Conservation (phyloP, 2,888 invertebrate species). For the Alviniconcha strummeri region DNA sequence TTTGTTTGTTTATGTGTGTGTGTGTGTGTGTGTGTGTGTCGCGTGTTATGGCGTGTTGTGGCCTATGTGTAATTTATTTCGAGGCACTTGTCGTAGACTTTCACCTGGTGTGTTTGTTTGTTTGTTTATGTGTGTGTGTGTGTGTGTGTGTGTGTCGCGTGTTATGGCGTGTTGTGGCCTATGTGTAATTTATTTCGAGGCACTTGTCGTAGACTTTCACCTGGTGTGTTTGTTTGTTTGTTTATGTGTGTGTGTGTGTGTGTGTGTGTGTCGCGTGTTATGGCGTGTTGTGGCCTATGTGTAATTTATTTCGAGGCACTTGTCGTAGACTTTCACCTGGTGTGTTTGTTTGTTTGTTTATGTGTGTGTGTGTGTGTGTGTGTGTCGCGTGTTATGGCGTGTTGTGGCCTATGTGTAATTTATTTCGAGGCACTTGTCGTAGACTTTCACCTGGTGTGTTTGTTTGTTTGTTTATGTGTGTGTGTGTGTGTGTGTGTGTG, state of each 20-base stretch:
- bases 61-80: background rate
- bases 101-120: background rate
- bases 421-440: background rate
- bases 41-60: background rate
- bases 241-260: background rate
- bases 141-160: too few species aligned
- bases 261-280: too few species aligned
- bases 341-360: background rate
- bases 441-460: background rate
- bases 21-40: too few species aligned
- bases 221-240: background rate
- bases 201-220: background rate
- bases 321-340: background rate
- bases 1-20: background rate
- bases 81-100: background rate
- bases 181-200: background rate
- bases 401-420: background rate
- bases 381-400: too few species aligned
- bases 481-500: background rate
- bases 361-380: background rate
- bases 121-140: background rate
- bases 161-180: background rate
- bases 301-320: background rate
- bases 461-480: background rate
- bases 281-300: background rate